A percentile compares a stretch with the other conserved stretches of the same genome.
Conservation (phyloP, 2,113 vertebrate genomes). For the Strix uralensis region DNA sequence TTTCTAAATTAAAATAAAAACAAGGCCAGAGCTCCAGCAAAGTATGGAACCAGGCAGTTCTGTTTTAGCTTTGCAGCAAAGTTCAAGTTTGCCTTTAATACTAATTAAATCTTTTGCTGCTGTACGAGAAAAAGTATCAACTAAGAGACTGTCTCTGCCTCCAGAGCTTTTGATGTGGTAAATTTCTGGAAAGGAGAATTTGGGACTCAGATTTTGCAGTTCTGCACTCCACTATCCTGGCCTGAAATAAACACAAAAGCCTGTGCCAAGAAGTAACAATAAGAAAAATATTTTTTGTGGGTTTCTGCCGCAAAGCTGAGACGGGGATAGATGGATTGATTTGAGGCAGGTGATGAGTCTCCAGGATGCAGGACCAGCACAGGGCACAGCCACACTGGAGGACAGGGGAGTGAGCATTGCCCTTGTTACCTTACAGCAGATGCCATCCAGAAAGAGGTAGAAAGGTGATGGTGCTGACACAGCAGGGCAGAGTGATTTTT, state of each 20-base stretch:
- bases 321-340: neutral
- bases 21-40: neutral
- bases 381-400: neutral
- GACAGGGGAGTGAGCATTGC: neutral
- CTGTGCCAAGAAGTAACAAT: neutral
- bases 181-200: constrained; percentile 34
- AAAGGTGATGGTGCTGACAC: neutral
- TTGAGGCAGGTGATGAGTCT: constrained; percentile 6
- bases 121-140: constrained; percentile 13
- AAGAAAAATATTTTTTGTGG: constrained; percentile 39
- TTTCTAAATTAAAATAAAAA: constrained; percentile 35
- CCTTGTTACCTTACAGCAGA: neutral
- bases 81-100: neutral
- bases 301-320: neutral
- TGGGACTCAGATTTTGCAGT: constrained; percentile 22
- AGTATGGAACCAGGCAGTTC: neutral
- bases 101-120: constrained; percentile 42
- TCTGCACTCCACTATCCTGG: constrained; percentile 19
- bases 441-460: neutral
- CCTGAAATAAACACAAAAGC: constrained; percentile 12
- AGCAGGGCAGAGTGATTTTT: neutral
- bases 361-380: neutral
- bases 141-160: constrained; percentile 29
- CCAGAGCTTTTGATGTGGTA: constrained; percentile 56
- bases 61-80: neutral